Conservation (phyloP, 1,140 invertebrate species). For the Caenorhabditis briggsae region DNA sequence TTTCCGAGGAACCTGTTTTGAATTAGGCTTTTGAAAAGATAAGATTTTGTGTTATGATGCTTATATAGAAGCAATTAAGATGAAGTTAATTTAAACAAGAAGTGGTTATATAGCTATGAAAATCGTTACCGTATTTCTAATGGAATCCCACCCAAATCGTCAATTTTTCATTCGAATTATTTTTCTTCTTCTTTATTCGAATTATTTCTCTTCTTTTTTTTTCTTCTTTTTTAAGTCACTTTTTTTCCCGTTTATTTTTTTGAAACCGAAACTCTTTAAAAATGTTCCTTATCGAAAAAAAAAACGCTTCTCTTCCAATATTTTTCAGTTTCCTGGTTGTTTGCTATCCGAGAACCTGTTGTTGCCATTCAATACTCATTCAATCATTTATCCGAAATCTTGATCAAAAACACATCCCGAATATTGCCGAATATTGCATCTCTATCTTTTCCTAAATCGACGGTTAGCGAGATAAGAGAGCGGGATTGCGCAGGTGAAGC, state of each 20-base stretch:
- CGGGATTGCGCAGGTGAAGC: conserved; percentile 3
- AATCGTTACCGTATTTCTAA: too few relatives aligned
- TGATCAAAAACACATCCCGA: conserved; percentile 22
- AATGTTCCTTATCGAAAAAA: background rate
- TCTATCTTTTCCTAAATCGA: background rate
- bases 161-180: conserved; percentile 46
- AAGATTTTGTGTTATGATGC: too few relatives aligned
- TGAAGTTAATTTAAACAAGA: too few relatives aligned
- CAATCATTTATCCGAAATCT: conserved; percentile 7
- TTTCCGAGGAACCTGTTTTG: too few relatives aligned
- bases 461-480: conserved; percentile 6
- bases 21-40: too few relatives aligned
- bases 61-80: too few relatives aligned
- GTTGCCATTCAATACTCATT: background rate
- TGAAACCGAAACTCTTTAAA: background rate
- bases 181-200: conserved; percentile 16
- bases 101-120: too few relatives aligned
- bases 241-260: background rate
- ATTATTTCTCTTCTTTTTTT: background rate
- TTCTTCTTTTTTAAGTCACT: background rate
- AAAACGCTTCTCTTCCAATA: background rate
- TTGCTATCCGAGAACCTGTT: background rate
- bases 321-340: conserved; percentile 5
- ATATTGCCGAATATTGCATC: background rate
- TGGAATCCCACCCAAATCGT: too few relatives aligned